Evolutionary conservation across 2,888 invertebrate species (phyloP).

Genomic region (Siphlonurus alternatus): DNA sequence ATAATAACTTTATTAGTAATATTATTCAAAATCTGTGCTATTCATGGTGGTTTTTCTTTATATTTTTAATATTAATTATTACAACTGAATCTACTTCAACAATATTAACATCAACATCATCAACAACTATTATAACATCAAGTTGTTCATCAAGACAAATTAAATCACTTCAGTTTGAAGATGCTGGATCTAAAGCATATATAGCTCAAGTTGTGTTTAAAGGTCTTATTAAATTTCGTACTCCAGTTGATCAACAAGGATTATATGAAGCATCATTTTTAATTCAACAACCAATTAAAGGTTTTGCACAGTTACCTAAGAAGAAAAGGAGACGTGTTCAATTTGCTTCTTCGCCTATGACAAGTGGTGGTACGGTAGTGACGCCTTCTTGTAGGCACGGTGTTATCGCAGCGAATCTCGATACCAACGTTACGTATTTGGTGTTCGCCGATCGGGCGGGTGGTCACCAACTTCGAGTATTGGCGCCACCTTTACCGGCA

Average conservation of each 20-base stretch:
- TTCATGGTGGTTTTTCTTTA: background rate
- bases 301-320: background rate
- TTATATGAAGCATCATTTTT: background rate
- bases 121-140: background rate
- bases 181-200: background rate
- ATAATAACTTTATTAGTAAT: background rate
- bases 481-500: background rate
- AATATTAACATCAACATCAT: background rate
- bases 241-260: background rate
- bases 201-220: background rate
- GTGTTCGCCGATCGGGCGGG: conserved; percentile 1
- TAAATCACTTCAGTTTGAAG: background rate
- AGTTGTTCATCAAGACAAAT: background rate
- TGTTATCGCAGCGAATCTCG: background rate
- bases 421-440: background rate
- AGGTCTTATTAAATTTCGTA: background rate
- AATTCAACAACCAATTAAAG: background rate
- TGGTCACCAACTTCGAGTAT: background rate
- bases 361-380: background rate
- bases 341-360: background rate
- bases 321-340: background rate
- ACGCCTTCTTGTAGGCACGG: background rate
- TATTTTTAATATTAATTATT: background rate
- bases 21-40: background rate
- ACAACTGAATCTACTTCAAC: background rate